Evolutionary conservation across 2,888 invertebrate genomes (phyloP), one percentile per base, ranked within the genome.

Genomic region (Heliconius cydno): DNA sequence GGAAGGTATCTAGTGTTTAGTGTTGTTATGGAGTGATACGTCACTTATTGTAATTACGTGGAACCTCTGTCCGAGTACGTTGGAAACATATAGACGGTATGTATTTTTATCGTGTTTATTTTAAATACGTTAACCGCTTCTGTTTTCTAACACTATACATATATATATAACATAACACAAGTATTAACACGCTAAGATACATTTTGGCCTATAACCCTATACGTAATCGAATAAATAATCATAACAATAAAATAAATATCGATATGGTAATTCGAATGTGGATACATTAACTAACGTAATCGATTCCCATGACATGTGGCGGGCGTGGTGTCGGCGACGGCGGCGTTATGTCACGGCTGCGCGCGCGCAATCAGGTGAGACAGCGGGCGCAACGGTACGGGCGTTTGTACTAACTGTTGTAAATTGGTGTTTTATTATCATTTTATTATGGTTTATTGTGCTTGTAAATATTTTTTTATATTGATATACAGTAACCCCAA

Each of bases 301-400:
- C 83, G 74, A 82, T 84, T 84, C 83, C 81, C 83, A 83, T 81
- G 84, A 81, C 81, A 77, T 79, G 83, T 79, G 76, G 78, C 81
- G 78, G 75, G 75, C 75, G 80, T 78, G 78, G 78, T 70, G 74
- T 65, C 67, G 28, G 22, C 2, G 38, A 38, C 60, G 76, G 73
- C 67, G 28, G 28, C 28, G 77, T 67, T 72, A 76, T 76, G 76
- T 76, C 79, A 79, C 82, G 79, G 79, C 76, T 66, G 63, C 79
- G 82, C 79, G 81, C 65, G 81, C 77, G 77, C 82, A 79, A 76
- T 81, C 81, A 76, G 72, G 73, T 77, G 83, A 74, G 74, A 81
- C 81, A 71, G 77, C 73, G 68, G 57, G 63, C 38, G 65, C 63
- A 70, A 80, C 70, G 77, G 68, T 30, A 63, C 63, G 9, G 68